These are phyloP conservation scores for Rosalia funebris DNA, from an alignment of 2,888 invertebrate genomes.

Conservation along the genomic window DNA sequence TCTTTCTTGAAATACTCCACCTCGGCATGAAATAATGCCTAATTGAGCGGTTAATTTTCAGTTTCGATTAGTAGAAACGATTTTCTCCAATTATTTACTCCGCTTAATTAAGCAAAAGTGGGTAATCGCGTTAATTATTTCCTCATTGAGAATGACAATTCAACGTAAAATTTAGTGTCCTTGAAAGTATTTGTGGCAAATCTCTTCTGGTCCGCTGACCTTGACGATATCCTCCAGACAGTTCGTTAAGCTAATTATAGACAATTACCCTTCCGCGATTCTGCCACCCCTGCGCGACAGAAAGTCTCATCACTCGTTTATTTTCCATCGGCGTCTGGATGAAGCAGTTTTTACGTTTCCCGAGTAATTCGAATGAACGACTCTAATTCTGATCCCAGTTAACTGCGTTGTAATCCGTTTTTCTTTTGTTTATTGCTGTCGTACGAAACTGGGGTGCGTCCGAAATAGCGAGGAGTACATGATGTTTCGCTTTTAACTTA, in stretches of 20 bases:
- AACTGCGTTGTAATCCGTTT: constrained; percentile 26
- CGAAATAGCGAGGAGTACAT: background rate
- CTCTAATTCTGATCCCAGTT: constrained; percentile 26
- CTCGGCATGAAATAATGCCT: too few species aligned
- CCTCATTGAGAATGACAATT: too few species aligned
- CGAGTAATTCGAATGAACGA: constrained; percentile 6
- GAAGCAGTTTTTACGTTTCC: constrained; percentile 12
- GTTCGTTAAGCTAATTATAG: constrained; percentile 12
- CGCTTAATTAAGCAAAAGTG: too few species aligned
- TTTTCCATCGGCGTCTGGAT: constrained; percentile 6
- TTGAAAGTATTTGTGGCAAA: too few species aligned
- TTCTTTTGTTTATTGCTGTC: constrained; percentile 23
- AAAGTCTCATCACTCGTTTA: constrained; percentile 7
- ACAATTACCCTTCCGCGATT: background rate
- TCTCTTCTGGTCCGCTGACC: background rate
- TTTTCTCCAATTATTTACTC: too few species aligned
- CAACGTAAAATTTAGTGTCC: too few species aligned
- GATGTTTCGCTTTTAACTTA: constrained; percentile 5
- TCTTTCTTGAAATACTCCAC: too few species aligned
- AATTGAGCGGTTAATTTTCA: too few species aligned
- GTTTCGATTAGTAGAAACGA: too few species aligned
- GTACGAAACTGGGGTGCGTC: constrained; percentile 8
- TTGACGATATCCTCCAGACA: background rate
- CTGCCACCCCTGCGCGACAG: background rate
- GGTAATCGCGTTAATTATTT: too few species aligned